A percentile compares a stretch with the other conserved stretches of the same genome.
Evolutionary conservation across 2,797 vertebrate genomes (phyloP).

Genomic region (Hafferia zeledoni): DNA sequence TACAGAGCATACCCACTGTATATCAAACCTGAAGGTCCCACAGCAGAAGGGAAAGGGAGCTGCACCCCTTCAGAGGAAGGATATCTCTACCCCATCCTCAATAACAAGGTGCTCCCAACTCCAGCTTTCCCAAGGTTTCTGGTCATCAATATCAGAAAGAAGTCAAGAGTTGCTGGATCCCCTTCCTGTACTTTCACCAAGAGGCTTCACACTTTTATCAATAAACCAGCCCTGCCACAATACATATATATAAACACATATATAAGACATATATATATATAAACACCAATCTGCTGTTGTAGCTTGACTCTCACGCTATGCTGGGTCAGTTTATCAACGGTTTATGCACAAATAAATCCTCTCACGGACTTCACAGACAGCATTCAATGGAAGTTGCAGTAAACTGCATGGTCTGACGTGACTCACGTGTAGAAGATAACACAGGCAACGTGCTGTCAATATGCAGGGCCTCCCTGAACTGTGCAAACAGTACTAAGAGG

Average conservation of each 20-base stretch:
- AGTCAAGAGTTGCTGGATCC: not conserved
- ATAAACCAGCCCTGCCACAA: not conserved
- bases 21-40: not conserved
- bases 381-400: not conserved
- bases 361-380: not conserved
- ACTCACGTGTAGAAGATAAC: rapidly evolving
- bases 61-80: not conserved
- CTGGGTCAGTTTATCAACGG: not conserved
- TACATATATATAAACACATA: not conserved
- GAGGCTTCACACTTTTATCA: not conserved
- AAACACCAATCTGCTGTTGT: not conserved
- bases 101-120: not conserved
- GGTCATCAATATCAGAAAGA: not conserved
- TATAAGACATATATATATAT: not conserved
- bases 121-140: not conserved
- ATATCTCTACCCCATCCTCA: not conserved
- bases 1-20: rapidly evolving
- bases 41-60: not conserved
- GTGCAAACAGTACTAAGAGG: rapidly evolving
- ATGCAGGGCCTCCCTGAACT: not conserved
- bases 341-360: not conserved
- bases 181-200: not conserved
- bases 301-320: rapidly evolving
- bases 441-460: rapidly evolving
- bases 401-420: not conserved